These are phyloP conservation scores for Carassius auratus DNA, from an alignment of 2,113 vertebrate species.

Conservation along the genomic window DNA sequence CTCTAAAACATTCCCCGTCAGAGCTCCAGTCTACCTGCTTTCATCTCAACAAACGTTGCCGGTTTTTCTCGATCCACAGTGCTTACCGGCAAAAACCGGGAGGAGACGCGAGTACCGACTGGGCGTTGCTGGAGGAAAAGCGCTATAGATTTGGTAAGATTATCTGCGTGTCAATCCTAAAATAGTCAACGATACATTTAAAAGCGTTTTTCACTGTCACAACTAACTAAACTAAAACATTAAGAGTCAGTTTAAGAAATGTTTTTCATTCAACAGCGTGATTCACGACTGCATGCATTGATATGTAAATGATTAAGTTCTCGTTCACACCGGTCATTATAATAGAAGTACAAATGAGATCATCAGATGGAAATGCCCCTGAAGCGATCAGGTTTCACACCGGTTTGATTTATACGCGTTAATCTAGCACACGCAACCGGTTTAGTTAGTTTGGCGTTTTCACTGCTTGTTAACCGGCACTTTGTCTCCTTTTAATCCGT, in stretches of 20 bases:
- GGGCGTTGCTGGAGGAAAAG: constrained; percentile 74
- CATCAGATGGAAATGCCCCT: constrained; percentile 6
- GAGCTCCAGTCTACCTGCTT: not conserved
- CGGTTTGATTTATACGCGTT: constrained; percentile 7
- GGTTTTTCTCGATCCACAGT: not conserved
- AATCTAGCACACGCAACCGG: not conserved
- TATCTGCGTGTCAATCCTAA: not conserved
- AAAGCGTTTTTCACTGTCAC: not conserved
- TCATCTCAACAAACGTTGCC: too few species aligned
- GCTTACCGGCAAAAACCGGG: constrained; percentile 21
- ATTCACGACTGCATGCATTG: constrained; percentile 39
- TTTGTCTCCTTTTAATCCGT: not conserved
- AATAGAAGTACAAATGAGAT: constrained; percentile 11
- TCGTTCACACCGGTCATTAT: not conserved
- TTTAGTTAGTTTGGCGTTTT: too few species aligned
- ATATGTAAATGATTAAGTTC: constrained; percentile 33
- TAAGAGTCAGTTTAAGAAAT: not conserved
- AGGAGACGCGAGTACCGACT: constrained; percentile 57
- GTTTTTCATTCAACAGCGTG: not conserved
- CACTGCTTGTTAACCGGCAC: not conserved
- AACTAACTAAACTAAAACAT: not conserved
- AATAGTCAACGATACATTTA: not conserved
- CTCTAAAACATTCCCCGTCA: not conserved
- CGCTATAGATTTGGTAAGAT: constrained; percentile 34
- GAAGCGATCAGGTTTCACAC: constrained; percentile 41